These are phyloP conservation scores for Eupithecia tripunctaria DNA, from an alignment of 2,888 invertebrate species.

Conservation along the genomic window DNA sequence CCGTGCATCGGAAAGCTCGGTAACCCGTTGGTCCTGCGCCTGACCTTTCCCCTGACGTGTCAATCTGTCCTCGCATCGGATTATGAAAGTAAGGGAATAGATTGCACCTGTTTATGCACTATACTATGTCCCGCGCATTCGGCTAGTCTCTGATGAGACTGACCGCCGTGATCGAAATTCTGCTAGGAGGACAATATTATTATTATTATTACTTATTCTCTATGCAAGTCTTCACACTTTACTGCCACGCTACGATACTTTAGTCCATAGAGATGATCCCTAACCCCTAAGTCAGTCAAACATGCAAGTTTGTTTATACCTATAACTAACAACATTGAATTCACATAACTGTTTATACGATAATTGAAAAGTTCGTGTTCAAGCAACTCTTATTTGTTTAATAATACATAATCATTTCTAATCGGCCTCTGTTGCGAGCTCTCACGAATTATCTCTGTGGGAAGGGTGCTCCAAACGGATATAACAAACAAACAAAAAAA, in stretches of 20 bases:
- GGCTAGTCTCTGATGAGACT: no score
- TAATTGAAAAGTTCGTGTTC: constrained; percentile 21
- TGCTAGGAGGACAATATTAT: no score
- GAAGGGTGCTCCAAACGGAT: constrained; percentile 3
- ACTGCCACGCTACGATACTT: not conserved
- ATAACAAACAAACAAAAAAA: constrained; percentile 2
- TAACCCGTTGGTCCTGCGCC: no score
- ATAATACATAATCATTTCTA: constrained; percentile 21
- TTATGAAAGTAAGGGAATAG: no score
- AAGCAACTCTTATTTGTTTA: constrained; percentile 16
- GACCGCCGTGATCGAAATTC: no score
- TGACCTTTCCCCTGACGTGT: no score
- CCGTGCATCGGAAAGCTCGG: no score
- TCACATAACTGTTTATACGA: constrained; percentile 3
- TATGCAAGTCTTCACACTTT: no score
- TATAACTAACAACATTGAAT: constrained; percentile 8
- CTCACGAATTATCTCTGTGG: constrained; percentile 15
- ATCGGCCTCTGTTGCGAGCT: not conserved
- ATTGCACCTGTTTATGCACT: no score
- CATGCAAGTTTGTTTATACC: not conserved
- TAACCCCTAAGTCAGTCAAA: not conserved
- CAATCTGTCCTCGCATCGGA: no score
- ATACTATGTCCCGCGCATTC: no score
- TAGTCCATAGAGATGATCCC: not conserved
- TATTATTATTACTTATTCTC: no score